These are phyloP conservation scores for Aramus guarauna DNA, from an alignment of 2,113 vertebrate species.

Conservation along the genomic window DNA sequence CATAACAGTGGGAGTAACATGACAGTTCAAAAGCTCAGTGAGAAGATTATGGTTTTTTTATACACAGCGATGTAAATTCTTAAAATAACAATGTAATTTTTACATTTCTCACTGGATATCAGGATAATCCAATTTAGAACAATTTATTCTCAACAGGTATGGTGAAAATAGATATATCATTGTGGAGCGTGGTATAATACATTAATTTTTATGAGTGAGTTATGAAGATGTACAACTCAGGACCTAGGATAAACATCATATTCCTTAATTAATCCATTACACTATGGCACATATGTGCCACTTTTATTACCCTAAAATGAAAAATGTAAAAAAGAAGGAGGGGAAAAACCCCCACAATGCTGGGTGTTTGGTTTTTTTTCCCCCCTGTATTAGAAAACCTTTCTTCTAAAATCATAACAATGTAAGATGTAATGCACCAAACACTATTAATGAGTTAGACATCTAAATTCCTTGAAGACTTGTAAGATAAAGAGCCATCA, in stretches of 20 bases:
- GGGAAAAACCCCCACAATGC: too few relatives aligned
- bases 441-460: constrained; percentile 71
- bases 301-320: constrained; percentile 76
- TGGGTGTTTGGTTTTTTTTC: neutral
- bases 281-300: constrained; percentile 65
- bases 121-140: constrained; percentile 71
- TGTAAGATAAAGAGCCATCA: constrained; percentile 64
- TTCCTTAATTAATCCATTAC: constrained; percentile 80
- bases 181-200: constrained; percentile 58
- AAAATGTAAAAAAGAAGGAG: constrained; percentile 24
- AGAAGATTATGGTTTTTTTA: constrained; percentile 45
- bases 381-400: constrained; percentile 52
- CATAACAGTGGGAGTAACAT: constrained; percentile 11
- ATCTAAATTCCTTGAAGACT: constrained; percentile 61
- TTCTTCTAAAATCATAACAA: constrained; percentile 67
- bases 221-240: constrained; percentile 73
- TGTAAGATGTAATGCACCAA: constrained; percentile 58
- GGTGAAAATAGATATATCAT: constrained; percentile 70
- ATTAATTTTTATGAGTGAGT: constrained; percentile 78
- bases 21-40: constrained; percentile 52
- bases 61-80: constrained; percentile 43
- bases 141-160: constrained; percentile 74
- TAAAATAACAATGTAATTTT: constrained; percentile 71
- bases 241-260: constrained; percentile 77
- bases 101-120: constrained; percentile 46